A percentile compares a stretch with the other conserved stretches of the same genome.
phyloP scores from a whole-genome alignment of 2,113 vertebrate genomes.

The Okapia johnstoni region DNA sequence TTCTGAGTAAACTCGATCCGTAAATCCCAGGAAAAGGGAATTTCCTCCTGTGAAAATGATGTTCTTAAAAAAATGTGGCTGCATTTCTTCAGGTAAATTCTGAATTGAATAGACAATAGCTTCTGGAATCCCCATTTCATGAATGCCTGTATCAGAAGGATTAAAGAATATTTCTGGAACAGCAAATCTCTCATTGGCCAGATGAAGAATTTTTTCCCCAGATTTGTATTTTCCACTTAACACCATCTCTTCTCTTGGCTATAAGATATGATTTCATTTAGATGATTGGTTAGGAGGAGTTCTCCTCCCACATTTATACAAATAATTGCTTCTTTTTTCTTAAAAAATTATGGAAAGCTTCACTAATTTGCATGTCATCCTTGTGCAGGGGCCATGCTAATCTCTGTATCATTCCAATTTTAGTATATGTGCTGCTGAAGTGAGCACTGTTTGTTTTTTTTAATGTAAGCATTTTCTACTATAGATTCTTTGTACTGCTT shows the following conservation, averaged over 20 bases:
- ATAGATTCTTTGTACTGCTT: background rate
- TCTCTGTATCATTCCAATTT: background rate
- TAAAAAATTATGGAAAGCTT: background rate
- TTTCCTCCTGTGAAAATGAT: conserved; percentile 95
- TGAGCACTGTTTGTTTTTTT: background rate
- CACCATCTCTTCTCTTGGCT: conserved; percentile 96
- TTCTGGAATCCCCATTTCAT: conserved; percentile 98
- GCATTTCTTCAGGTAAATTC: conserved; percentile 97
- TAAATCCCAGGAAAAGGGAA: conserved; percentile 91
- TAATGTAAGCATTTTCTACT: background rate
- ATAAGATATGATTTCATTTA: background rate
- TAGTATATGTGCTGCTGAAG: background rate
- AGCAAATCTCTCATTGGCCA: conserved; percentile 95
- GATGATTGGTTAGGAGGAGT: background rate
- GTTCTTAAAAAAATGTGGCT: conserved; percentile 97
- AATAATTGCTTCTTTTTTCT: background rate
- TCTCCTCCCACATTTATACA: background rate
- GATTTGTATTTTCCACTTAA: conserved; percentile 96
- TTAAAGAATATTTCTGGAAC: conserved; percentile 98
- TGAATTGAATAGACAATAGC: conserved; percentile 92
- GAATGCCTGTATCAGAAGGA: conserved; percentile 96
- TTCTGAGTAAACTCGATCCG: conserved; percentile 92
- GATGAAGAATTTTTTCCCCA: conserved; percentile 92
- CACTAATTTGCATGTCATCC: background rate
- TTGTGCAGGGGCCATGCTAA: background rate